phyloP scores from a whole-genome alignment of 2,113 vertebrate species.

The Mormyrus iriodes region DNA sequence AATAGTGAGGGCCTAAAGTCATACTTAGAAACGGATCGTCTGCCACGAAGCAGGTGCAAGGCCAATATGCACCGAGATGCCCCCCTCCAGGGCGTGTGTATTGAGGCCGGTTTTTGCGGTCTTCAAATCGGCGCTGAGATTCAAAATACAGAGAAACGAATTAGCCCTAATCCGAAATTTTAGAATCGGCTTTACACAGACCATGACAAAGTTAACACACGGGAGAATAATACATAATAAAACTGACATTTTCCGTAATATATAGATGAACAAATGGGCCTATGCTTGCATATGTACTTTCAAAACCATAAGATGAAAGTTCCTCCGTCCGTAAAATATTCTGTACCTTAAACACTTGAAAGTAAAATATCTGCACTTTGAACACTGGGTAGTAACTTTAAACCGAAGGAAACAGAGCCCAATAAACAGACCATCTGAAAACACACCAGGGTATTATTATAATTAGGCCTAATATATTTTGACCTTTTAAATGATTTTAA shows the following conservation, averaged over 20 bases:
- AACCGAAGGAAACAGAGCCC: not conserved
- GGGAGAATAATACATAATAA: not conserved
- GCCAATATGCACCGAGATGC: not conserved
- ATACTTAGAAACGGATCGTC: conserved; percentile 27
- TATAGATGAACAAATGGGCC: not conserved
- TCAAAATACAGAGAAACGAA: not conserved
- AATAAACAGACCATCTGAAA: not conserved
- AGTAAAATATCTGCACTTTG: not conserved
- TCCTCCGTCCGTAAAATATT: not conserved
- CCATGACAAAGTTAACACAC: not conserved
- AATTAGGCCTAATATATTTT: not conserved
- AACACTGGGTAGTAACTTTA: not conserved
- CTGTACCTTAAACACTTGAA: too few species aligned
- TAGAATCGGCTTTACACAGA: not conserved
- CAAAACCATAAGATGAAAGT: not conserved
- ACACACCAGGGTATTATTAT: not conserved
- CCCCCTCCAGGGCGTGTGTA: not conserved
- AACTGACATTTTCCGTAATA: not conserved
- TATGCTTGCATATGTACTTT: not conserved
- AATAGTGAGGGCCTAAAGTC: not conserved
- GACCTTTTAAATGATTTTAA: not conserved
- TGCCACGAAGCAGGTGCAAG: conserved; percentile 40
- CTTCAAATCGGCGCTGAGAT: not conserved
- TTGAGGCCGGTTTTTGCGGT: not conserved
- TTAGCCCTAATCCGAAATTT: not conserved